These are phyloP conservation scores for Cyphomyrmex costatus DNA, from an alignment of 1,140 invertebrate species.

Conservation along the genomic window DNA sequence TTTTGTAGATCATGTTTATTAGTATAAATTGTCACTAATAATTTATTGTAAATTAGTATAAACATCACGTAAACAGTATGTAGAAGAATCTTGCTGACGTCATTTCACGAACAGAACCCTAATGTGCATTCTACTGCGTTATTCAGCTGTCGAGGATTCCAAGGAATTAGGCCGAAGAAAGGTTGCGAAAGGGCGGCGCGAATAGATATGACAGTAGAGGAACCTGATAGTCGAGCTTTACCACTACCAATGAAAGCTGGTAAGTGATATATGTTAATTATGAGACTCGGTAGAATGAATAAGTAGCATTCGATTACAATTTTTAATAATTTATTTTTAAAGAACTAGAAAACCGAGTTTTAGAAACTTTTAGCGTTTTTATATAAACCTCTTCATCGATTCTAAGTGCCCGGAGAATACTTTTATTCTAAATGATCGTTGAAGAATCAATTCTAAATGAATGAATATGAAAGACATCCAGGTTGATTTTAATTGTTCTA, in stretches of 20 bases:
- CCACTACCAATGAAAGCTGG: background rate
- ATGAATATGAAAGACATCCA: background rate
- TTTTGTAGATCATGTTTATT: background rate
- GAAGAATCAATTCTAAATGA: background rate
- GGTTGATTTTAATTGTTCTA: background rate
- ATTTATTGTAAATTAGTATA: background rate
- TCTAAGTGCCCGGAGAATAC: background rate
- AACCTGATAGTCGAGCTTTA: constrained; percentile 2
- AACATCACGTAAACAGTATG: background rate
- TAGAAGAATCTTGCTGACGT: constrained; percentile 1
- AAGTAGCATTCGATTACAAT: background rate
- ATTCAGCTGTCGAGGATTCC: constrained; percentile 27
- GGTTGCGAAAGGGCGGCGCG: constrained; percentile 32
- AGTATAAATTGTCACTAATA: background rate
- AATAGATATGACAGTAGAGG: constrained; percentile 24
- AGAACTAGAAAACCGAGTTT: background rate
- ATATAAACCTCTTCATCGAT: background rate
- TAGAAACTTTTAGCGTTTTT: background rate
- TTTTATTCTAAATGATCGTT: too few species aligned
- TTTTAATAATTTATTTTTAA: background rate
- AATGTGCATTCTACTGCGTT: constrained; percentile 34
- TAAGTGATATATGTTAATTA: constrained; percentile 1
- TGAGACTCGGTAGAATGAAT: background rate
- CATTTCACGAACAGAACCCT: background rate
- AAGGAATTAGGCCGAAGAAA: constrained; percentile 31